phyloP scores from a whole-genome alignment of 2,797 vertebrate species.

The Ctenopoma kingsleyae region DNA sequence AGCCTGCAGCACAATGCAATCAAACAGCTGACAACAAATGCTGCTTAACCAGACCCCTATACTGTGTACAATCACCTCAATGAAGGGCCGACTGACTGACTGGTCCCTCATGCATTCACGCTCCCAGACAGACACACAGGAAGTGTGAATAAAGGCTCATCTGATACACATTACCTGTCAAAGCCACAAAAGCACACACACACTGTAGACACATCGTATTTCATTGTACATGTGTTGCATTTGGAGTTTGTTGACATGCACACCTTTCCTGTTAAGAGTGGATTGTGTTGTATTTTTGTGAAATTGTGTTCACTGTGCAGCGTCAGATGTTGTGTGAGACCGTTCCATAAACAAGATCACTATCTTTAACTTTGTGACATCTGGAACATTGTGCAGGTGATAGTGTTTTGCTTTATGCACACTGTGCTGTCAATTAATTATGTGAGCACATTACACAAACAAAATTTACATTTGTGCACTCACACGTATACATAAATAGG shows the following conservation, averaged over 20 bases:
- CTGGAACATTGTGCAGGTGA: conserved; percentile 1
- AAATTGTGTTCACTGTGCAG: conserved; percentile 43
- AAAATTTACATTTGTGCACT: neutral
- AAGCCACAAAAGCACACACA: conserved; percentile 11
- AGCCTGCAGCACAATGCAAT: conserved; percentile 56
- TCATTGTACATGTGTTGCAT: neutral
- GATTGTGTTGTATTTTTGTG: neutral
- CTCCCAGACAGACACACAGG: conserved; percentile 4
- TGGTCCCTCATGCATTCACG: conserved; percentile 16
- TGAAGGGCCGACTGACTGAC: conserved; percentile 73
- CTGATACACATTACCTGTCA: conserved; percentile 14
- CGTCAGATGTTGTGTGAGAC: conserved; percentile 27
- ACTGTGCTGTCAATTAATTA: neutral
- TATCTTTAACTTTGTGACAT: conserved; percentile 38
- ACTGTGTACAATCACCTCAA: conserved; percentile 51
- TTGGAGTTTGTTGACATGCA: conserved; percentile 20
- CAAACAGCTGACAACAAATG: conserved; percentile 69
- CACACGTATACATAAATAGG: neutral
- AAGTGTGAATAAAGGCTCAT: conserved; percentile 29
- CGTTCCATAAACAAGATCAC: conserved; percentile 56
- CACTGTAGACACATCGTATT: neutral
- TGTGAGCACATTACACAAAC: neutral
- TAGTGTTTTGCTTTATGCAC: conserved; percentile 1
- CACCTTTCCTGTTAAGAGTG: neutral
- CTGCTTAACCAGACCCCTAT: conserved; percentile 38